Evolutionary conservation across 2,888 invertebrate genomes (phyloP), one percentile per base, ranked within the genome.

Genomic region (Troides oblongomaculatus): DNA sequence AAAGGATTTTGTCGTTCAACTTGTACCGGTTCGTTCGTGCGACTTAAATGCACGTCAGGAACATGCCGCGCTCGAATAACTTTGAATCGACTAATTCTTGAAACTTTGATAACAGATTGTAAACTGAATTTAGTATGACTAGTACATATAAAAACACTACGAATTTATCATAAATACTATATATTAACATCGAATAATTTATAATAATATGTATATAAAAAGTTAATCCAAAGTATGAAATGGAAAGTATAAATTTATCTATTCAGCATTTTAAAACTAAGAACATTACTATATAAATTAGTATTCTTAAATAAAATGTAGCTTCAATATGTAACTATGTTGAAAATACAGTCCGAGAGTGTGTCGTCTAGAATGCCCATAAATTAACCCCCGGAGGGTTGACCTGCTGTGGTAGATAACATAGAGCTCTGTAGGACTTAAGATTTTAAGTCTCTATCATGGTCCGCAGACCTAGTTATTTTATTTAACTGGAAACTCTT

Each of bases 401-500:
- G 60, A 60, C 66, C 66, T 66, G 46, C 58, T 61, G 36, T n/a
- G 60, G 36, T 53, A 66, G 61, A 65, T 65, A 59, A 65, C 65
- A 43, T 43, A 59, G 46, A 46, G 30, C 50, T 58, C 23, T 7
- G 57, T 23, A 21, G 50, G 5, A 21, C 57, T 57, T 57, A 57
- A 14, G 21, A 57, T 7, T 57, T 23, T 57, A 57, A 57, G 17
- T 50, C 12, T 50, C 50, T 50, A 23, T 21, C 18, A 3, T 57
- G 6, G n/a, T 21, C 21, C 57, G 6, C 21, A 17, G 50, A 50
- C 50, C 50, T 17, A 50, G 50, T 50, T 50, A 50, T 17, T 17
- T 50, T 14, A 50, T 50, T 17, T 50, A 5, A 50, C 17, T 39
- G 10, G 39, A 39, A 39, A 30, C 30, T 30, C 30, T 30, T 30